A percentile compares a stretch with the other conserved stretches of the same genome.
Conservation (phyloP, 2,888 invertebrate species). For the Hypsopygia costalis region DNA sequence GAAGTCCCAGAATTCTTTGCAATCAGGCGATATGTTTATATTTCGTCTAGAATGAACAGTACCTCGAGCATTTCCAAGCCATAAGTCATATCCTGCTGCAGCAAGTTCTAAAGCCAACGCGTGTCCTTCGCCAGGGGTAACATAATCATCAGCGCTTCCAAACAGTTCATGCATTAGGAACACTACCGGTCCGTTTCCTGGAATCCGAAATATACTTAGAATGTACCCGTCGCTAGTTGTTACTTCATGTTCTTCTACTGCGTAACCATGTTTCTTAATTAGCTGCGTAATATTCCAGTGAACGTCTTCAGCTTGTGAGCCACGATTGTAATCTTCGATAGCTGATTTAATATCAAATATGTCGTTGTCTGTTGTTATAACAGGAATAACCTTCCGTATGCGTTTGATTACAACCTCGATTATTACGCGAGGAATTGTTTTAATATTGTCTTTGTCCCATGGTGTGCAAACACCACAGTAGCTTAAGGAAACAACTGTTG, state of each 20-base stretch:
- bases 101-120: neutral
- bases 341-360: too few relatives aligned
- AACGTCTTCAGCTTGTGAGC: too few relatives aligned
- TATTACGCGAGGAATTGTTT: neutral
- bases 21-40: neutral
- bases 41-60: slow-evolving; percentile 1
- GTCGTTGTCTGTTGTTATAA: too few relatives aligned
- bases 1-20: slow-evolving; percentile 24
- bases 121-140: neutral
- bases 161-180: neutral
- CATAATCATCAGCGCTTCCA: neutral
- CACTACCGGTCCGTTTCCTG: neutral
- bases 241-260: slow-evolving; percentile 2
- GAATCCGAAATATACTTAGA: slow-evolving; percentile 1
- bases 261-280: too few relatives aligned
- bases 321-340: too few relatives aligned
- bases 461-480: too few relatives aligned
- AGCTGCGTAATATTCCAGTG: too few relatives aligned
- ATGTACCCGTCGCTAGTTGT: neutral
- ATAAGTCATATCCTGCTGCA: slow-evolving; percentile 10
- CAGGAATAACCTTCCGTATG: too few relatives aligned
- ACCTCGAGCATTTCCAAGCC: slow-evolving; percentile 16
- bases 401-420: too few relatives aligned
- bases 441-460: too few relatives aligned
- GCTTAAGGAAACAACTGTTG: too few relatives aligned